These are phyloP conservation scores for Archivesica marissinica DNA, from an alignment of 1,140 invertebrate species.

Conservation along the genomic window DNA sequence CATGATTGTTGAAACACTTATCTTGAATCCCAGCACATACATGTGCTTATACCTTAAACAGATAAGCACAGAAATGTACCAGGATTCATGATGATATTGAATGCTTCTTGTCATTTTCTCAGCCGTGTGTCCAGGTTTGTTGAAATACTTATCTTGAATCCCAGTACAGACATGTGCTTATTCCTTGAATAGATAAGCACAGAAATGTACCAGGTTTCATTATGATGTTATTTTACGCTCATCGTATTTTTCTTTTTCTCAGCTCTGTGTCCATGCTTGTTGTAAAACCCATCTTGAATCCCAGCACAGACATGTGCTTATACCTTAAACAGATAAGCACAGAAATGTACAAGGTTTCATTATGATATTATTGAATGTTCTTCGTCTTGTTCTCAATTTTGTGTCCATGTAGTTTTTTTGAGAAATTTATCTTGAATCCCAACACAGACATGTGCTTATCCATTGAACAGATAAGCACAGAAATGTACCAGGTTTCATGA, in stretches of 20 bases:
- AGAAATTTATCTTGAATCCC: background rate
- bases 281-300: background rate
- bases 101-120: no score
- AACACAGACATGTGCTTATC: slow-evolving; percentile 42
- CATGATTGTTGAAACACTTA: no score
- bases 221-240: no score
- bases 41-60: slow-evolving; percentile 9
- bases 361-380: background rate
- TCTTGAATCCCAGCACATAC: slow-evolving; percentile 18
- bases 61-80: slow-evolving; percentile 11
- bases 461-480: background rate
- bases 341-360: background rate
- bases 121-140: background rate
- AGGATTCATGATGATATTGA: background rate
- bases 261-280: background rate
- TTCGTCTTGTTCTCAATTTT: background rate
- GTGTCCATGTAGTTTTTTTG: background rate
- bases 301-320: slow-evolving; percentile 37
- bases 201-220: slow-evolving; percentile 24
- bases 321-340: background rate
- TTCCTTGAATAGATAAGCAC: background rate
- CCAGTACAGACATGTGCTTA: slow-evolving; percentile 34
- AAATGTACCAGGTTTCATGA: no score
- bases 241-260: no score
- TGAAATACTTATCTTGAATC: background rate